A percentile compares a stretch with the other conserved stretches of the same genome.
Evolutionary conservation across 2,888 invertebrate species (phyloP).

Genomic region (Microctonus hyperodae): DNA sequence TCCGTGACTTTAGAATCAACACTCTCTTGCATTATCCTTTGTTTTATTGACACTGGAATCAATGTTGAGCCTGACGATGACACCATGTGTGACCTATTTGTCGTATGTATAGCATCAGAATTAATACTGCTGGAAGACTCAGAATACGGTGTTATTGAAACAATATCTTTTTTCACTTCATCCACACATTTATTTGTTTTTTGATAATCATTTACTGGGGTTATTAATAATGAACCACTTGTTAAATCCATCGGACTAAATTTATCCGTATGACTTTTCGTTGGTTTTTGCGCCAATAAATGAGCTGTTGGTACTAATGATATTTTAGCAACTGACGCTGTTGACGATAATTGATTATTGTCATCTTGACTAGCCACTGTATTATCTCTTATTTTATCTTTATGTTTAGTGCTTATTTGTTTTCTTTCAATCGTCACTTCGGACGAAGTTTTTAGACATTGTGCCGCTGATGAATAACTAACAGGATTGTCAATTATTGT

Average conservation of each 20-base stretch:
- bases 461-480: constrained; percentile 30
- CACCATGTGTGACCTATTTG: constrained; percentile 17
- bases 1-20: constrained; percentile 35
- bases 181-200: constrained; percentile 45
- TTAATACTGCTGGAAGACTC: constrained; percentile 37
- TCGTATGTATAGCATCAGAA: constrained; percentile 11
- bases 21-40: constrained; percentile 50
- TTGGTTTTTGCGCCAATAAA: constrained; percentile 52
- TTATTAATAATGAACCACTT: constrained; percentile 57
- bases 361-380: constrained; percentile 39
- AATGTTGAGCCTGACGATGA: constrained; percentile 36
- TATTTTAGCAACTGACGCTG: constrained; percentile 47
- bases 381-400: constrained; percentile 47
- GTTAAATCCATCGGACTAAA: constrained; percentile 57
- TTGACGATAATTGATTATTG: constrained; percentile 11
- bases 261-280: constrained; percentile 48
- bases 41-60: constrained; percentile 47
- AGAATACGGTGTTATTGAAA: constrained; percentile 56
- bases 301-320: constrained; percentile 55
- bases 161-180: constrained; percentile 55
- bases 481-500: constrained; percentile 40
- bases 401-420: constrained; percentile 42
- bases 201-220: constrained; percentile 56
- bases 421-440: constrained; percentile 39
- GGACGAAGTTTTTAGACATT: constrained; percentile 32